Evolutionary conservation across 2,888 invertebrate species (phyloP), one percentile per base, ranked within the genome.

Genomic region (Drosophila affinis): DNA sequence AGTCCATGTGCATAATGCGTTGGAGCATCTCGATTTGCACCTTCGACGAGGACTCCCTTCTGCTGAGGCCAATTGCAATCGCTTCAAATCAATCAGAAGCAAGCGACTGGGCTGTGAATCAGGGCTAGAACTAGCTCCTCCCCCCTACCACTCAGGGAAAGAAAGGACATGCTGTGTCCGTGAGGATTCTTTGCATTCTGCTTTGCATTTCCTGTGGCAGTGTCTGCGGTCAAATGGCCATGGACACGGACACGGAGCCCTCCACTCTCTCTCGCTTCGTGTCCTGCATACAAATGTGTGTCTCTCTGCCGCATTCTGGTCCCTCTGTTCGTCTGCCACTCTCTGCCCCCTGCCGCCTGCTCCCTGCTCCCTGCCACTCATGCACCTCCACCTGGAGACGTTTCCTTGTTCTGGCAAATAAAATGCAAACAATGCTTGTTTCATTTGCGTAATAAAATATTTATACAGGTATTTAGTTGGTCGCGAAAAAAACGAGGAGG

Each of bases 381-480:
- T 76, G 85, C 81, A 68, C 70, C 64, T 56, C 72, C 76, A 70
- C 58, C 71, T 79, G 62, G 67, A 74, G 55, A 57, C 58, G 62
- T 27, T 61, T 74, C 74, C 69, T 65, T 67, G 63, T 57, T 59
- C 71, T 75, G 61, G 78, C 64, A 80, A 77, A 78, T 81, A 85
- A 87, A 83, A 83, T 83, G 85, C 87, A 83, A 83, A 87, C 83
- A 83, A 81, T 79, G 85, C 87, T 81, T 83, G 85, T 83, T 87
- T 83, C 83, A 83, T 83, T 83, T 83, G 85, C 82, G 87, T 87
- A 83, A 81, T 83, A 83, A 83, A 83, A 87, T 87, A 83, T 83
- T 83, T 83, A 83, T 87, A 81, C 85, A 83, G 83, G 87, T 83
- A 87, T 83, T 83, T 83, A 87, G 83, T 83, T 87, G 75, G 76